phyloP scores from a whole-genome alignment of 2,888 invertebrate genomes.

The Aromia moschata region DNA sequence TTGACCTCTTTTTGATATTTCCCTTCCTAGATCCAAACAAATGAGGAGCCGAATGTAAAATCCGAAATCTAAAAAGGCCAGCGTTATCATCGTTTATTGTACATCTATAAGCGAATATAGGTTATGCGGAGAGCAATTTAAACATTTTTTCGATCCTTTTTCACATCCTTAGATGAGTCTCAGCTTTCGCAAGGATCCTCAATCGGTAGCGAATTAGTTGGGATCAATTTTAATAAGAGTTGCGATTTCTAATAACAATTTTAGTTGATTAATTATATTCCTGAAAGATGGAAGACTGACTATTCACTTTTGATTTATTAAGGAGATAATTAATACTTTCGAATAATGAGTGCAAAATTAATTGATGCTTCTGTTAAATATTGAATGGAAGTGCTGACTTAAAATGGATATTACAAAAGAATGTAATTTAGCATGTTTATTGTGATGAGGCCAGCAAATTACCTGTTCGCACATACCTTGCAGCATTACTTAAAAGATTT shows the following conservation, averaged over 20 bases:
- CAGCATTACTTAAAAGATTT: conserved; percentile 11
- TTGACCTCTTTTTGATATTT: no score
- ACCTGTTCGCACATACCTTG: no score
- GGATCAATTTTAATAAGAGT: conserved; percentile 20
- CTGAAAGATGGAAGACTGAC: conserved; percentile 30
- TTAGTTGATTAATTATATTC: conserved; percentile 38
- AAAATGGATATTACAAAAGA: conserved; percentile 22
- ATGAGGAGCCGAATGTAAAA: no score
- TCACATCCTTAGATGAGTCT: no score
- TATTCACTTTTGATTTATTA: conserved; percentile 45
- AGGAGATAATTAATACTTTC: conserved; percentile 43
- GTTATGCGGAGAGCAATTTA: no score
- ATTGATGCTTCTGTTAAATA: conserved; percentile 44
- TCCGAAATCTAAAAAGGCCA: no score
- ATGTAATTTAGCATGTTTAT: conserved; percentile 17
- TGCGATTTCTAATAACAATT: conserved; percentile 34
- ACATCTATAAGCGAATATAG: no score
- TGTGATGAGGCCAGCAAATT: conserved; percentile 24
- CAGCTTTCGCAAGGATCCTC: no score
- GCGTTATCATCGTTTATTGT: no score
- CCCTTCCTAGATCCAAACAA: no score
- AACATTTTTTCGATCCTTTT: no score
- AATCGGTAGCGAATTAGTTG: neutral
- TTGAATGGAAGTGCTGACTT: conserved; percentile 32
- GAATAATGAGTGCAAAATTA: conserved; percentile 40